Percentiles rank a stretch among this genome's conserved stretches.
phyloP scores from a whole-genome alignment of 2,113 vertebrate species.

The Hippocampus mohnikei region DNA sequence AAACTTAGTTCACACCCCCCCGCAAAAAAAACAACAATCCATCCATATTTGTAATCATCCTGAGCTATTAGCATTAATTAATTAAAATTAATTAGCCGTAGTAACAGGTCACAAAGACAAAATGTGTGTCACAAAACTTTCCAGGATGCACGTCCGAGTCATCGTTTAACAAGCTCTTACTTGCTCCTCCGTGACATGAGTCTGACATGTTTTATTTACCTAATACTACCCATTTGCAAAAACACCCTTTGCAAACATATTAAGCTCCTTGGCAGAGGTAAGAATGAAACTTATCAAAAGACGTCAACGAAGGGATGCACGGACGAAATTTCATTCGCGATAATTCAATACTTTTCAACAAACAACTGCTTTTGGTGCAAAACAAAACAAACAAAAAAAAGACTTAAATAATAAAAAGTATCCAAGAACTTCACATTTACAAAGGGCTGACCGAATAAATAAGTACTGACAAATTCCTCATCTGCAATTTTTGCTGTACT shows the following conservation, averaged over 20 bases:
- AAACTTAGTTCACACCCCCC: too few species aligned
- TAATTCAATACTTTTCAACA: too few species aligned
- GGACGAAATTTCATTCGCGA: too few species aligned
- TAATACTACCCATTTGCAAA: not conserved
- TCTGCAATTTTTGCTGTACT: too few species aligned
- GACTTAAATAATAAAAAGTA: too few species aligned
- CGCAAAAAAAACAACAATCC: too few species aligned
- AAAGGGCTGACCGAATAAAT: too few species aligned
- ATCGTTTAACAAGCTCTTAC: not conserved
- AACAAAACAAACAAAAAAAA: too few species aligned
- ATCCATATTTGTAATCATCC: too few species aligned
- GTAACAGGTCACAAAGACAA: not conserved
- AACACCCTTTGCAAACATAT: not conserved
- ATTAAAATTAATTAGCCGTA: not conserved
- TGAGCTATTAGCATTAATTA: not conserved
- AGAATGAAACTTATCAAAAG: not conserved
- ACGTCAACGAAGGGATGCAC: not conserved
- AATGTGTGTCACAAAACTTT: not conserved
- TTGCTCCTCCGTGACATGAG: not conserved
- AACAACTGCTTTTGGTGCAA: too few species aligned
- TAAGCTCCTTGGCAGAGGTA: not conserved
- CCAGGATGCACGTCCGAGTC: constrained; percentile 4
- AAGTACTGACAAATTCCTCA: too few species aligned
- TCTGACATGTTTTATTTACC: not conserved
- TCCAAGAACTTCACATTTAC: too few species aligned